Base-by-base conservation (phyloP, 2,888 invertebrate genomes). In the Corythucha ciliata region DNA sequence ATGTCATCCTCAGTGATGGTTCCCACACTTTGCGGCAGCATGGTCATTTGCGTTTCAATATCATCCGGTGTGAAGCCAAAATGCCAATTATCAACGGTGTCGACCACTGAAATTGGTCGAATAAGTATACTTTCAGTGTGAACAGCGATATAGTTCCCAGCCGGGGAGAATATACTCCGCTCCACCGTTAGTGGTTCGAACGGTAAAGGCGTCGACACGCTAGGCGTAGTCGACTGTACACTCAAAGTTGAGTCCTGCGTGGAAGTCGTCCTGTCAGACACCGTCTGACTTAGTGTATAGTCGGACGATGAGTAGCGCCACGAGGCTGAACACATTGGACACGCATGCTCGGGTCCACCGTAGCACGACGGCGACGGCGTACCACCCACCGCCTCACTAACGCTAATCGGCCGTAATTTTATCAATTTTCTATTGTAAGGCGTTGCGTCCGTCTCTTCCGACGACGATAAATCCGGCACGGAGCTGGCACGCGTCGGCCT, bases 201-300 rank as follows among this genome's bases (percentile, higher is more conserved):
- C 14, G 51, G 37, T n/a, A 51, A 36, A 2, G 50, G 55, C 34
- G 52, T 52, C 14, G 40, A 32, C 2, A 41, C 40, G 34, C 37
- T 45, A 25, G 55, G 52, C 7, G 59, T 55, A 14, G 60, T 58
- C 7, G 60, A 60, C 12, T 56, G 58, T 12, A 61, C 49, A 48
- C 62, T 62, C 8, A 60, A 22, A 2, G 62, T 62, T 10, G 60
- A 60, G 53, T 62, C 62, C 48, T 62, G 62, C 10, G 62, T 62
- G 7, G 62, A 62, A 6, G 54, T 54, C 4, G 60, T 58, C 24
- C 57, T 37, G 21, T 62, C 62, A n/a, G 58, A 59, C 16, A 58
- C 59, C n/a, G 61, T 60, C 52, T 62, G 61, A 33, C 52, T 52
- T 5, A 59, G 52, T 22, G 59, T 60, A 32, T 54, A 54, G 37